Evolutionary conservation across 1,140 invertebrate genomes (phyloP).

Genomic region (Drosophila nasuta): DNA sequence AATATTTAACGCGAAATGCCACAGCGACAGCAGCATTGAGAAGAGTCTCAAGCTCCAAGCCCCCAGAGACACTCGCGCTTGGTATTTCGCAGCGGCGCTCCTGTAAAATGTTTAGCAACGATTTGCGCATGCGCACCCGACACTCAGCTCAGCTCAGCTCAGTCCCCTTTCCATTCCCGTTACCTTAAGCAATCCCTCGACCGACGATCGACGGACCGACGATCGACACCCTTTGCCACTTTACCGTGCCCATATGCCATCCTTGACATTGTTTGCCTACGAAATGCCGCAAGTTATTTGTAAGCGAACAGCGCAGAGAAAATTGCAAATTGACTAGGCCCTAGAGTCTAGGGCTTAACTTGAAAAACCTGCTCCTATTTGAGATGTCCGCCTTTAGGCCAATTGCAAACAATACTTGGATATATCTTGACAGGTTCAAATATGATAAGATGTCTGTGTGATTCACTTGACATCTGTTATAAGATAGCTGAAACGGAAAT

Average conservation of each 20-base stretch:
- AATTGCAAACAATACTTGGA: not conserved
- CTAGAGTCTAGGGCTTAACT: not conserved
- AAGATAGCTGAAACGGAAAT: not conserved
- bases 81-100: slow-evolving; percentile 52
- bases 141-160: too few species aligned
- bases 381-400: slow-evolving; percentile 1
- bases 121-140: slow-evolving; percentile 47
- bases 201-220: not conserved
- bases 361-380: not conserved
- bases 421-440: not conserved
- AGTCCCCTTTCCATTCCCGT: not conserved
- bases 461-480: slow-evolving; percentile 3
- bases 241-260: not conserved
- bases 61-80: not conserved
- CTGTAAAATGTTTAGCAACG: slow-evolving; percentile 63
- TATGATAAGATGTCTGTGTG: slow-evolving; percentile 10
- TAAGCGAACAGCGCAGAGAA: not conserved
- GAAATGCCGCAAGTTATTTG: slow-evolving; percentile 40
- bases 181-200: not conserved
- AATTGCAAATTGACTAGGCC: slow-evolving; percentile 3
- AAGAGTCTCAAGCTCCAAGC: slow-evolving; percentile 14
- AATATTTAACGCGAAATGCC: slow-evolving; percentile 82
- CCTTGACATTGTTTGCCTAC: slow-evolving; percentile 51
- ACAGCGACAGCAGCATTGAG: slow-evolving; percentile 32
- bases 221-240: not conserved